Evolutionary conservation across 1,140 invertebrate genomes (phyloP).

Genomic region (Drosophila fuyamai): DNA sequence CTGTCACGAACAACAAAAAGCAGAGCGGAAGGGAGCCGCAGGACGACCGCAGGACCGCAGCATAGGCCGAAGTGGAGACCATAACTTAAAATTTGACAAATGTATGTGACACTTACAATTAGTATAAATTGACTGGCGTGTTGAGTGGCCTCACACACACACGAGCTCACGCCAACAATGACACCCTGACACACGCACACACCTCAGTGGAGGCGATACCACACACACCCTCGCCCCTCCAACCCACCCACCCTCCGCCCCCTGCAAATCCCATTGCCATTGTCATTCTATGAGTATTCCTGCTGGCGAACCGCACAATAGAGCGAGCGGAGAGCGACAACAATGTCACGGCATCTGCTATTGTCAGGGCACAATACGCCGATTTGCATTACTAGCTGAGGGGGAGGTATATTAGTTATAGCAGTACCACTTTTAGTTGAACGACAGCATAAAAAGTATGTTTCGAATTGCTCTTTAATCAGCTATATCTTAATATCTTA

Average conservation of each 20-base stretch:
- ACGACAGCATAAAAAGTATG: background rate
- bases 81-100: conserved; percentile 83
- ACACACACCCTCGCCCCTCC: background rate
- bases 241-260: conserved; percentile 10
- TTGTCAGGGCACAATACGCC: conserved; percentile 79
- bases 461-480: too few species aligned
- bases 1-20: conserved; percentile 25
- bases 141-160: conserved; percentile 66
- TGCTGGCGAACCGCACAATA: conserved; percentile 66
- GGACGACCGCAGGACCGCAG: conserved; percentile 46
- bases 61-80: conserved; percentile 52
- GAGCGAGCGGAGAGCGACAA: conserved; percentile 72
- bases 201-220: conserved; percentile 3
- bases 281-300: conserved; percentile 54
- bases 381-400: conserved; percentile 70
- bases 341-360: conserved; percentile 81
- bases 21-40: conserved; percentile 44
- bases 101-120: conserved; percentile 82
- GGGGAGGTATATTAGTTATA: background rate
- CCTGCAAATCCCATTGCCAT: conserved; percentile 25
- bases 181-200: conserved; percentile 31
- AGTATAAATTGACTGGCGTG: conserved; percentile 82
- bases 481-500: too few species aligned
- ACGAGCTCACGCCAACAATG: conserved; percentile 17
- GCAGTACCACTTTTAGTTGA: too few species aligned